Evolutionary conservation across 2,113 vertebrate species (phyloP), one percentile per base, ranked within the genome.

Genomic region (Neomonachus schauinslandi): DNA sequence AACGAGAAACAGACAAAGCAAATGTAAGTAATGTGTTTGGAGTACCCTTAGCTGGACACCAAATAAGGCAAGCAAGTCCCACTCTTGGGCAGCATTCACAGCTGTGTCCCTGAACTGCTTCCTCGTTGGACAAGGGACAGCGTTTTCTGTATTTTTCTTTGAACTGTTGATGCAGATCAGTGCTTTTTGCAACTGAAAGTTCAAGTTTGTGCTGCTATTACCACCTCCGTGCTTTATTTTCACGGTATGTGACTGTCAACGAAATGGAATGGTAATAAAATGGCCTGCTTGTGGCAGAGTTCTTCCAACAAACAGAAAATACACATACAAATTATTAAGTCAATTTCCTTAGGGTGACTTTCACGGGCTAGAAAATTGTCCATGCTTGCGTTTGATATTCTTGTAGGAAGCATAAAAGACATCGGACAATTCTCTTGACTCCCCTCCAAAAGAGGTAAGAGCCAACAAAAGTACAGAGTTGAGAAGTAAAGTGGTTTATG

Each of bases 51-150:
- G 31, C 67, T 0, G 22, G 61, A 9, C 79, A 46, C 59, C 18
- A 8, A 59, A 49, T 10, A 72, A n/a, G 63, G 36, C 39, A 11
- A 12, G n/a, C 55, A 5, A 39, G 42, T 19, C 59, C 71, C 76
- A 1, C 55, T 53, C 49, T 39, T 4, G 19, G 15, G 42, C 16
- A 1, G 26, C 65, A 0, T 19, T 53, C 7, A 51, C 65, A 55
- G 65, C 97, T 42, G 72, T 1, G 77, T 89, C 96, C 96, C 88
- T 89, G 96, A 93, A 49, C 28, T 13, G 39, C 49, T n/a, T 84
- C 59, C 88, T 55, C 28, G 18, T 22, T 42, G 92, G 83, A 39
- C 15, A 21, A 57, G 84, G 63, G 18, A 55, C 36, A 7, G 7
- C 1, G 0, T 61, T 59, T 65, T 82, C 67, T 89, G 51, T 18